Conservation (phyloP, 2,888 invertebrate species). For the Metacarcinus magister region DNA sequence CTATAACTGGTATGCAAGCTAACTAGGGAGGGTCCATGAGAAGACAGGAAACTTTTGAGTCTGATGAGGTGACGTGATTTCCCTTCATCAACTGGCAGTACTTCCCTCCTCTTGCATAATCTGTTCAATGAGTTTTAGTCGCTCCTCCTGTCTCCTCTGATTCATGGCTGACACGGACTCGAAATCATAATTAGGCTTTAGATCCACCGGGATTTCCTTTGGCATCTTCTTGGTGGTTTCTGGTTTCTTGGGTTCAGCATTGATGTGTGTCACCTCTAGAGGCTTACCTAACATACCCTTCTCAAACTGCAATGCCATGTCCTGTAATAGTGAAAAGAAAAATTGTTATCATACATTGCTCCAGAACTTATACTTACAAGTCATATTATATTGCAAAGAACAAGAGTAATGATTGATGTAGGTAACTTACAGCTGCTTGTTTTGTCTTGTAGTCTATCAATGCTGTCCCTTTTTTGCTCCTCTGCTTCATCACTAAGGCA, state of each 20-base stretch:
- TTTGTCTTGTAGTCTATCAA: constrained; percentile 79
- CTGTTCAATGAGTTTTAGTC: constrained; percentile 77
- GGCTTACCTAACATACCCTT: constrained; percentile 80
- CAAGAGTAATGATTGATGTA: background rate
- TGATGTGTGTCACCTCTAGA: constrained; percentile 68
- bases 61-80: background rate
- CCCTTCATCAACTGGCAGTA: constrained; percentile 27
- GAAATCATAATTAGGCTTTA: constrained; percentile 73
- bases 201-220: background rate
- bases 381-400: background rate
- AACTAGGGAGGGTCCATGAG: too few relatives aligned
- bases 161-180: constrained; percentile 81
- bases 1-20: too few relatives aligned
- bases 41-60: background rate
- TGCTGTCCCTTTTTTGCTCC: constrained; percentile 77
- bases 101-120: constrained; percentile 75
- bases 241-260: constrained; percentile 53
- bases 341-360: background rate
- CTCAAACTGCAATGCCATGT: constrained; percentile 82
- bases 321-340: constrained; percentile 60
- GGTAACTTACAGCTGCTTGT: constrained; percentile 79
- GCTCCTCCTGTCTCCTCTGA: constrained; percentile 77
- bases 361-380: too few relatives aligned
- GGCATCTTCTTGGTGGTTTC: background rate
- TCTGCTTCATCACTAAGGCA: constrained; percentile 81